Evolutionary conservation across 1,140 invertebrate species (phyloP), one percentile per base, ranked within the genome.

Genomic region (Drosophila pruinosa): DNA sequence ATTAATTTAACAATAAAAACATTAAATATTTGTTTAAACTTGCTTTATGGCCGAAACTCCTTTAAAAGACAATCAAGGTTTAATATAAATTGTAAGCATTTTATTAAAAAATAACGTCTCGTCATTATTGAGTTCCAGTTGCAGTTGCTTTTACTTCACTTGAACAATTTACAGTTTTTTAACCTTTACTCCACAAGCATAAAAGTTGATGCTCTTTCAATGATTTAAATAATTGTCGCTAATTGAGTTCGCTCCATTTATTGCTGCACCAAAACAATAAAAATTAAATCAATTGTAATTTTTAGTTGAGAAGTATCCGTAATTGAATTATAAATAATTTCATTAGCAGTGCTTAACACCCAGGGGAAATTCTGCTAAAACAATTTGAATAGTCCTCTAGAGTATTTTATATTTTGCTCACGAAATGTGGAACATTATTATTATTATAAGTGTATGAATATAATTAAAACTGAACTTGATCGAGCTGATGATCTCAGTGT

Each of bases 171-270:
- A 15, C 39, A 41, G 43, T 4, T 12, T 47, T 24, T 47, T 47
- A 47, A 47, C 43, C 43, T 24, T 24, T 22, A 14, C n/a, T 47
- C 3, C 43, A 22, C 21, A 47, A 4, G 21, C 43, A 12, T 10
- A 24, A 47, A 47, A 21, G 21, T 47, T 47, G 24, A 47, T 47
- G 43, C 21, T 47, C 43, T 47, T 47, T 14, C 43, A 24, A 24
- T 47, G 43, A 12, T 61, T 24, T 38, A 38, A 48, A 50, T 50
- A 61, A 61, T 61, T 61, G 58, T 2, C 21, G 6, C 34, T 61
- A 61, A 61, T 61, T 61, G 58, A 61, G 21, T 47, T 47, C 24
- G 21, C 10, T 47, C 43, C 43, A 47, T 24, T 47, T 24, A 24
- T 47, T 22, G 4, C 1, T 47, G 15, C 24, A 12, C 15, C 19